Conservation (phyloP, 2,113 vertebrate species). For the Amphiprion percula region DNA sequence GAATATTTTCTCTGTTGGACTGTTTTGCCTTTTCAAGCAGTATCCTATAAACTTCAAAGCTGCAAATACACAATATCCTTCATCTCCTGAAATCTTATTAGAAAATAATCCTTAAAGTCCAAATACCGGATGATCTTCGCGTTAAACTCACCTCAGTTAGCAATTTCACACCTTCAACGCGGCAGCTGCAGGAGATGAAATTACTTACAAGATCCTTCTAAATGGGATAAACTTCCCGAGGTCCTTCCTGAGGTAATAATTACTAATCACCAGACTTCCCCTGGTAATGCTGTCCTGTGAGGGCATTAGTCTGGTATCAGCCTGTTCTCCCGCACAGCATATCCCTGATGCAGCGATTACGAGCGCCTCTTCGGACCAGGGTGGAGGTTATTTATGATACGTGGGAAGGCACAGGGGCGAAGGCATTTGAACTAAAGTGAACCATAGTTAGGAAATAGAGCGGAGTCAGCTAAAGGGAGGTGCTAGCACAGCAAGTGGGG, state of each 20-base stretch:
- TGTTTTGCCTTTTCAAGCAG: not conserved
- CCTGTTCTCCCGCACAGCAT: constrained; percentile 49
- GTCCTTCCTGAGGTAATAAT: constrained; percentile 66
- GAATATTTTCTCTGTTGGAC: not conserved
- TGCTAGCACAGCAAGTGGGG: constrained; percentile 71
- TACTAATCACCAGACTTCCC: constrained; percentile 66
- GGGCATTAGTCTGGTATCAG: constrained; percentile 68
- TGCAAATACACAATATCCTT: not conserved
- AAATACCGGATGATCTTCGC: not conserved
- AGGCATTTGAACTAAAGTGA: constrained; percentile 75
- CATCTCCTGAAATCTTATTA: not conserved
- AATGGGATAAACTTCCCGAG: constrained; percentile 59
- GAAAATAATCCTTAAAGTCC: not conserved
- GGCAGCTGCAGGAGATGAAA: constrained; percentile 38
- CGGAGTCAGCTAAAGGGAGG: constrained; percentile 69
- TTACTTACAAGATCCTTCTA: constrained; percentile 49
- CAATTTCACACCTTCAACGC: constrained; percentile 20
- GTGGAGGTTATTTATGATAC: constrained; percentile 78
- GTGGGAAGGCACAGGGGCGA: constrained; percentile 69
- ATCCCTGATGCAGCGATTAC: constrained; percentile 73
- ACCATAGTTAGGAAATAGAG: constrained; percentile 65
- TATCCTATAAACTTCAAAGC: not conserved
- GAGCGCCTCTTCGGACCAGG: constrained; percentile 54
- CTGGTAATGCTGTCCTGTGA: constrained; percentile 52
- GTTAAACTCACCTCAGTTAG: constrained; percentile 5